These are phyloP conservation scores for Alces alces DNA, from an alignment of 2,113 vertebrate species.

Conservation along the genomic window DNA sequence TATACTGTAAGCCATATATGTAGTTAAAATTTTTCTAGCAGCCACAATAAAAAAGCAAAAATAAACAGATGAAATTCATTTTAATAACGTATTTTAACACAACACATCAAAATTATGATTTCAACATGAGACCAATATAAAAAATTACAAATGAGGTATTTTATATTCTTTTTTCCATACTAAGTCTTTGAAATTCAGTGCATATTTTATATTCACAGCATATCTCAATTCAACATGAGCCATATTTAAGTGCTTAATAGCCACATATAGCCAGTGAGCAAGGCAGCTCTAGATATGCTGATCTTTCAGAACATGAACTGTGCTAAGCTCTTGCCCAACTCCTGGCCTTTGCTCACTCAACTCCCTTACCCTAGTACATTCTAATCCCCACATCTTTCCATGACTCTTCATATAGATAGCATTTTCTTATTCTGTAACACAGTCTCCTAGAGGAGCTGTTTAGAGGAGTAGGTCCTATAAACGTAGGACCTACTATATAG, in stretches of 20 bases:
- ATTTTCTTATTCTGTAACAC: not conserved
- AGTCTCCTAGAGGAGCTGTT: not conserved
- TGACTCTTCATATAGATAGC: not conserved
- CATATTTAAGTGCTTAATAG: not conserved
- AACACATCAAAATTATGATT: not conserved
- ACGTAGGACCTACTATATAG: not conserved
- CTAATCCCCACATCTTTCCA: not conserved
- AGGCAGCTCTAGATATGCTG: not conserved
- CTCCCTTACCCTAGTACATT: not conserved
- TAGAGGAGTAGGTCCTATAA: too few species aligned
- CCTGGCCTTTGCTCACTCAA: not conserved
- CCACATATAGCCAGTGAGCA: not conserved
- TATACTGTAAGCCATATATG: not conserved
- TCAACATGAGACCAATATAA: not conserved
- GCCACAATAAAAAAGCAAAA: not conserved
- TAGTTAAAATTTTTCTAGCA: not conserved
- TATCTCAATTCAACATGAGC: not conserved
- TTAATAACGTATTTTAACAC: not conserved
- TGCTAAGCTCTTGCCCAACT: not conserved
- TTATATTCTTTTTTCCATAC: not conserved
- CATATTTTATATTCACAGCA: not conserved
- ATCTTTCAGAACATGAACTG: not conserved
- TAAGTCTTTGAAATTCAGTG: not conserved
- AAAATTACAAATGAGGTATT: not conserved
- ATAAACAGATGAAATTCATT: not conserved